These are phyloP conservation scores for Noctua fimbriata DNA, from an alignment of 2,888 invertebrate species.

Conservation along the genomic window DNA sequence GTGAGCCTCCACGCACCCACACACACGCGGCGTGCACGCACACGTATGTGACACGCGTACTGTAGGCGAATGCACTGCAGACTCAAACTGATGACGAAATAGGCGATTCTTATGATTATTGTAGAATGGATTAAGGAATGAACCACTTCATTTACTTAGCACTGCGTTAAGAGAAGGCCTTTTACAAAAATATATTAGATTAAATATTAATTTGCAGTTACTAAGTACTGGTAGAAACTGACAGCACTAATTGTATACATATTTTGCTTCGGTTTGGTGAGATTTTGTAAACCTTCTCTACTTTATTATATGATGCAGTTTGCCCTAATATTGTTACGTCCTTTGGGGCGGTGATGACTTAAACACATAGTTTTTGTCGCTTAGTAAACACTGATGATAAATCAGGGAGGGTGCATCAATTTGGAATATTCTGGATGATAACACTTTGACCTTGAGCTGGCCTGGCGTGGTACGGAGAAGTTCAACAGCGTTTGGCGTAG, in stretches of 20 bases:
- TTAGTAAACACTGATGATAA: background rate
- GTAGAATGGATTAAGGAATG: background rate
- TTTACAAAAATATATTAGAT: background rate
- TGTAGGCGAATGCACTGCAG: background rate
- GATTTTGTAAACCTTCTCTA: slow-evolving; percentile 10
- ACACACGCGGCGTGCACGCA: background rate
- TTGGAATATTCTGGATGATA: background rate
- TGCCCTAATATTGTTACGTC: background rate
- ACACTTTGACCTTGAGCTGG: background rate
- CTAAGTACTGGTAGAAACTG: background rate
- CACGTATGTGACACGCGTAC: background rate
- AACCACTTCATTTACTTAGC: background rate
- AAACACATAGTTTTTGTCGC: slow-evolving; percentile 8
- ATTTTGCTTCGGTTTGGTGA: background rate
- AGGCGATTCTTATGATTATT: background rate
- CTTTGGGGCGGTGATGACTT: slow-evolving; percentile 9
- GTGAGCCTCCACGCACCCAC: slow-evolving; percentile 49
- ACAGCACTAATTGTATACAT: background rate
- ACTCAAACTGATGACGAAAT: slow-evolving; percentile 7
- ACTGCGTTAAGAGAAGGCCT: background rate
- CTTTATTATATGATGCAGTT: background rate
- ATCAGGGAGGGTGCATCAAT: background rate
- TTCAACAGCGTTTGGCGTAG: background rate
- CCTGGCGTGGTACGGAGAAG: background rate
- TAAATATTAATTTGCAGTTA: background rate